Evolutionary conservation across 2,888 invertebrate genomes (phyloP).

Genomic region (Aphodius sticticus): DNA sequence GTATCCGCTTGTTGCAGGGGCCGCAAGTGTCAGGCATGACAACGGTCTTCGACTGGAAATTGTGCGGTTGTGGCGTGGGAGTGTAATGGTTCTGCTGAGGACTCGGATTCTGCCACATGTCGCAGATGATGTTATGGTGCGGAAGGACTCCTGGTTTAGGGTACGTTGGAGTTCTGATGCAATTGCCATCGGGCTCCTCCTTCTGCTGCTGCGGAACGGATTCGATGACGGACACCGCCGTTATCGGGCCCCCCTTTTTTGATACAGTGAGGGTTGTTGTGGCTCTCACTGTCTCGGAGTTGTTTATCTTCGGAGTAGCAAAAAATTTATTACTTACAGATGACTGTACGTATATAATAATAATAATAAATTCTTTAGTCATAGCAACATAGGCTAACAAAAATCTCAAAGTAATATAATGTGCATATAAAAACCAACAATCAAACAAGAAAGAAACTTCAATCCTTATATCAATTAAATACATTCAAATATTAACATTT

Average conservation of each 20-base stretch:
- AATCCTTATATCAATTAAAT: too few relatives aligned
- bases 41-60: slow-evolving; percentile 78
- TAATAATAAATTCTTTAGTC: too few relatives aligned
- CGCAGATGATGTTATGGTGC: slow-evolving; percentile 37
- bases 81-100: slow-evolving; percentile 35
- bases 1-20: slow-evolving; percentile 81
- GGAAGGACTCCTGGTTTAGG: slow-evolving; percentile 19
- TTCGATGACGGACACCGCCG: slow-evolving; percentile 75
- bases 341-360: too few relatives aligned
- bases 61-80: slow-evolving; percentile 61
- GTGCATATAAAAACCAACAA: too few relatives aligned
- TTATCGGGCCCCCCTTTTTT: slow-evolving; percentile 66
- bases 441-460: too few relatives aligned
- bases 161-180: slow-evolving; percentile 11
- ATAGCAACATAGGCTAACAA: too few relatives aligned
- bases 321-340: too few relatives aligned
- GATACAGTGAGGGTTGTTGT: slow-evolving; percentile 78
- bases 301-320: slow-evolving; percentile 58
- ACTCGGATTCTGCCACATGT: slow-evolving; percentile 44
- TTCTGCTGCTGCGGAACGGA: slow-evolving; percentile 60
- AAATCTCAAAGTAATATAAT: too few relatives aligned
- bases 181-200: slow-evolving; percentile 30
- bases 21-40: slow-evolving; percentile 82
- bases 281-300: slow-evolving; percentile 72
- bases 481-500: too few relatives aligned